Evolutionary conservation across 2,888 invertebrate genomes (phyloP), one percentile per base, ranked within the genome.

Genomic region (Tenthredo mesomela): DNA sequence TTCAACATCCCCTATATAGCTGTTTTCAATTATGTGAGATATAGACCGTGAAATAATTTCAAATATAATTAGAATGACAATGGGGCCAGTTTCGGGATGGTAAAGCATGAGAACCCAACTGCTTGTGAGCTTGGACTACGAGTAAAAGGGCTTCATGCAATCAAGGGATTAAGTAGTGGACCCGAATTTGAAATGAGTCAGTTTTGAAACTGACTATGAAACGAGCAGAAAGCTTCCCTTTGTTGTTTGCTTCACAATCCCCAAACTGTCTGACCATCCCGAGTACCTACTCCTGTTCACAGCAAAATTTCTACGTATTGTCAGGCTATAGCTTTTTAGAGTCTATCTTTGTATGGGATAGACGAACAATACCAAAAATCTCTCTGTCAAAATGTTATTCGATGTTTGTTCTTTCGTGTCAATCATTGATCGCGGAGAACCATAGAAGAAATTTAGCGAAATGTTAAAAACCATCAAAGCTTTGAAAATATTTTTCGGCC

Each of bases 31-130:
- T 77, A 50, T 54, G 5, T 21, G 21, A 37, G 61, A 21, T 40
- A 80, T 7, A 50, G 9, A 50, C 25, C 40, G 37, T n/a, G 61
- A 61, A 80, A 61, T 80, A 25, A 80, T 21, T 21, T 15, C n/a
- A 50, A 58, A 61, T 50, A 21, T n/a, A 80, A 80, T 80, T 80
- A 80, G n/a, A 80, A 80, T 80, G 80, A 80, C 80, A 80, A 80
- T 80, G 61, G n/a, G 54, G 10, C 77, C 15, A 33, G 33, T 43
- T 12, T 29, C 4, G 18, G 54, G n/a, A 21, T 5, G 18, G 29
- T 54, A 4, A 77, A 29, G 50, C 77, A 50, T 77, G 77, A 77
- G 77, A 47, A 77, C 29, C 77, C 9, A 73, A 73, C 25, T 50
- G 54, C 9, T 54, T 37, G 37, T 21, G 21, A 50, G 37, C 25